Base-by-base conservation (phyloP, 1,140 invertebrate genomes). In the Drosophila saltans region DNA sequence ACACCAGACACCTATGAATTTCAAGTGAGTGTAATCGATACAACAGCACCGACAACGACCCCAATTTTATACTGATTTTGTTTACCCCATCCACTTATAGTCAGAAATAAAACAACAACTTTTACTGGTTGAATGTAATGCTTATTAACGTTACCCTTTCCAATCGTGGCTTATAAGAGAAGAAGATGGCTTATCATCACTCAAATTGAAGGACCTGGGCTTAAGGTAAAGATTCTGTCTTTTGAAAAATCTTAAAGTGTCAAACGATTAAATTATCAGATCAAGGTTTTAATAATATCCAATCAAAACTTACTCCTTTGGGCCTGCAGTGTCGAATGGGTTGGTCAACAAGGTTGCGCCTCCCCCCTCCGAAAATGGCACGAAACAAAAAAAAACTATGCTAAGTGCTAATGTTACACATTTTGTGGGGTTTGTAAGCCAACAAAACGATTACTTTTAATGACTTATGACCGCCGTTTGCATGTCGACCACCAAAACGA, bases 371-470 rank as follows among this genome's bases (percentile, higher is more conserved):
- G 9, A 52, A 52, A 52, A 10, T 24, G 8, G 45, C 45, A 52
- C 7, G 9, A 26, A 52, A 58, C 21, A 55, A 24, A 55, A 66
- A 39, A 33, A 45, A 61, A 72, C 52, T 72, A 76, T 72, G 75
- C 79, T 57, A 80, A 88, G 83, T 86, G 83, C 83, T 86, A 86
- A 86, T 86, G 80, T 58, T 83, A 72, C 48, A 84, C 72, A 86
- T 89, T 86, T 78, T 78, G 75, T 83, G 83, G 75, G 72, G 80
- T 80, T 89, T 89, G 83, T 88, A 66, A 65, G 77, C 80, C 84
- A 90, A 88, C 83, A 88, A 88, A 88, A 88, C 83, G 83, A 88
- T 88, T 88, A 88, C 83, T 80, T 88, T 89, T 88, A 89, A 88
- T 89, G 83, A 75, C 84, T 89, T 88, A 89, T 89, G 80, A 68